A percentile compares a stretch with the other conserved stretches of the same genome.
phyloP scores from a whole-genome alignment of 2,113 vertebrate genomes.

The Cranoglanis bouderius region DNA sequence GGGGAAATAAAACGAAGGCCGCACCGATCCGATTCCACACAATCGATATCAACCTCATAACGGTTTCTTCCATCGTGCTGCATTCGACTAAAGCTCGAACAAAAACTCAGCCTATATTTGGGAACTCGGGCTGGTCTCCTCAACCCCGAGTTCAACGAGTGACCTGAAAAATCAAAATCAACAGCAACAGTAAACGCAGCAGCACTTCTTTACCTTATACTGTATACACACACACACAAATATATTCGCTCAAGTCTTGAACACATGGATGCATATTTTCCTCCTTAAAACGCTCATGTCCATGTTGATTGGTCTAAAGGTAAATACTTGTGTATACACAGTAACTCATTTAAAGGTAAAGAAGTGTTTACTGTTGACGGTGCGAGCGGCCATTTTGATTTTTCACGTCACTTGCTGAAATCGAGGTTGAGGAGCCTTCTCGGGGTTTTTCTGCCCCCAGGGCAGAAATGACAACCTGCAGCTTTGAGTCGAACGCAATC shows the following conservation, averaged over 20 bases:
- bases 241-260: no score
- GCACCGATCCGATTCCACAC: slow-evolving; percentile 23
- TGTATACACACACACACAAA: background rate
- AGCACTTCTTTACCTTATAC: background rate
- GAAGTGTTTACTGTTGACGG: background rate
- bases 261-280: no score
- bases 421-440: no score
- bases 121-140: no score
- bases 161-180: background rate
- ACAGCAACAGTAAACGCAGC: background rate
- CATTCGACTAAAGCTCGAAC: background rate
- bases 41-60: fast-evolving
- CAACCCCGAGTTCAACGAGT: no score
- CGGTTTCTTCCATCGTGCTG: background rate
- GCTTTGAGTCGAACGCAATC: background rate
- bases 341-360: background rate
- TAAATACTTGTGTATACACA: background rate
- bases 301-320: background rate
- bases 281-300: background rate
- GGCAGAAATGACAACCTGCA: background rate
- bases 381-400: background rate
- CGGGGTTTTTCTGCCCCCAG: no score
- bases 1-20: slow-evolving; percentile 59
- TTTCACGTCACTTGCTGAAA: background rate
- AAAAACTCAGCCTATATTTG: no score